Base-by-base conservation (phyloP, 2,888 invertebrate genomes). In the Polietes domitor region DNA sequence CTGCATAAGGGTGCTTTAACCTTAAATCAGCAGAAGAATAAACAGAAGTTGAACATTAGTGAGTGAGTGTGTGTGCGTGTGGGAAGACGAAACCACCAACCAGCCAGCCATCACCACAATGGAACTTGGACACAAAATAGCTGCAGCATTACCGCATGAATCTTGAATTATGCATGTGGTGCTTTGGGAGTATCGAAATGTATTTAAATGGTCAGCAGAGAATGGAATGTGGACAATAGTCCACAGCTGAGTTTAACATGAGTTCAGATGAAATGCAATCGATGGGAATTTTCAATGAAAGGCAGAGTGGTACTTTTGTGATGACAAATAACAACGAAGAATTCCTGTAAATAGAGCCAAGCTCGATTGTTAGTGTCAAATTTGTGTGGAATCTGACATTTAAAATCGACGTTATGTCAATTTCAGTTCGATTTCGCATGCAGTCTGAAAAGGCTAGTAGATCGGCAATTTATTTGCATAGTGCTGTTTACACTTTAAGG, bases 1-100 rank as follows among this genome's bases (percentile, higher is more conserved):
- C 43, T 1, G 24, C 71, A 73, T 53, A 73, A 74, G 83, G 80
- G 43, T 68, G 21, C 41, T 41, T 41, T 17, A 15, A 43, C 47
- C 68, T n/a, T 26, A 68, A 72, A 55, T 37, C 37, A 37, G 37
- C 32, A 37, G 65, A 15, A 47, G n/a, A 47, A 17, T 65, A 65
- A 10, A 65, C 32, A 65, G 10, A 15, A 65, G 32, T 37, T 61
- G n/a, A 41, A 21, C 19, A 37, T 12, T 32, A 32, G n/a, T 47
- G 47, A 7, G n/a, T 47, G 15, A 7, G 41, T 41, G 32, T 32
- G 32, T 41, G 41, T 41, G 41, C 5, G 47, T 1, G n/a, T 47
- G n/a, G 15, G 47, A 47, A n/a, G 12, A 47, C 12, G 10, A 5
- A 41, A 41, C 41, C 41, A n/a, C n/a, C n/a, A n/a, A n/a, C n/a